Evolutionary conservation across 2,797 vertebrate genomes (phyloP).

Genomic region (Nyctalus aviator): DNA sequence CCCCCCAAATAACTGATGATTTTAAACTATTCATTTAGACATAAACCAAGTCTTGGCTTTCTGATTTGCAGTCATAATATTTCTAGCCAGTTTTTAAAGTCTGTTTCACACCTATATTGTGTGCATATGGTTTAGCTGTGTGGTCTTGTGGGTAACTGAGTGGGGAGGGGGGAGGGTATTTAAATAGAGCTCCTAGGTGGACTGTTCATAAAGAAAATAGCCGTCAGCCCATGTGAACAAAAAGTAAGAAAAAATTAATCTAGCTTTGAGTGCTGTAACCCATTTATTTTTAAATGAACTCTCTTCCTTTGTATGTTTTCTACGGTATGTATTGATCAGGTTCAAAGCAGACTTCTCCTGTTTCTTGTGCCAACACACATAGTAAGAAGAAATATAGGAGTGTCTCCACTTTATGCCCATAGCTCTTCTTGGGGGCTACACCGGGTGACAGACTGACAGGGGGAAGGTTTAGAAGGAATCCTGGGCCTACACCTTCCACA

Average conservation of each 20-base stretch:
- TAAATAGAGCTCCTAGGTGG: not conserved
- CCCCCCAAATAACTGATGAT: not conserved
- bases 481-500: not conserved
- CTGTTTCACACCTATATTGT: not conserved
- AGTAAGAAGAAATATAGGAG: not conserved
- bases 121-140: not conserved
- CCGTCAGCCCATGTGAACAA: not conserved
- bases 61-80: not conserved
- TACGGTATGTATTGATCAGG: not conserved
- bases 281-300: not conserved
- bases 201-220: not conserved
- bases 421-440: accelerated
- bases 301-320: not conserved
- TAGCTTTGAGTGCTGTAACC: not conserved
- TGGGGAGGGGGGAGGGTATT: not conserved
- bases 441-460: accelerated
- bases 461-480: not conserved
- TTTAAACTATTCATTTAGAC: not conserved
- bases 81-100: not conserved
- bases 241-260: not conserved
- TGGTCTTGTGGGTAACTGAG: not conserved
- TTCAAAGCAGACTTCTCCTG: not conserved
- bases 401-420: too few species aligned
- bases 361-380: not conserved
- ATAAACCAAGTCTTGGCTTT: not conserved